Evolutionary conservation across 2,113 vertebrate genomes (phyloP).

Genomic region (Petrocephalus microphthalmus): DNA sequence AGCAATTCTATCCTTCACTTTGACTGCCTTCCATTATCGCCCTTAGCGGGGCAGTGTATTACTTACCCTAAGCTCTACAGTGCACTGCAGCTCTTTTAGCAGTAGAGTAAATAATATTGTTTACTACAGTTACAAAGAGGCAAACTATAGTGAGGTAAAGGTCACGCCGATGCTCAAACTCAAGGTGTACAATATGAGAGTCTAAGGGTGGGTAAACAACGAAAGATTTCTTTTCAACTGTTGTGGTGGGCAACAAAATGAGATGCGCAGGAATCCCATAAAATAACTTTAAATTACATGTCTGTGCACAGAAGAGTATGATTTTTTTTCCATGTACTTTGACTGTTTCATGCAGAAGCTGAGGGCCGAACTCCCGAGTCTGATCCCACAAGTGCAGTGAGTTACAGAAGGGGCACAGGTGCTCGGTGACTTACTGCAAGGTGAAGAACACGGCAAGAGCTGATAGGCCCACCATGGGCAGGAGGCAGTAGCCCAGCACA

Average conservation of each 20-base stretch:
- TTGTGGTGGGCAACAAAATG: too few species aligned
- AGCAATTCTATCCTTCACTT: background rate
- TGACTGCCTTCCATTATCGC: background rate
- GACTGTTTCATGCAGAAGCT: background rate
- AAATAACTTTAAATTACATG: background rate
- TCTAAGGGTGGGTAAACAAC: too few species aligned
- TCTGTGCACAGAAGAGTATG: background rate
- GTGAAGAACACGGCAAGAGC: constrained; percentile 58
- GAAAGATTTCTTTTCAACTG: too few species aligned
- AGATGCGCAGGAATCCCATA: too few species aligned
- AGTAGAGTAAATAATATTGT: background rate
- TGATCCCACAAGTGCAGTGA: background rate
- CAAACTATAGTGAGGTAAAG: background rate
- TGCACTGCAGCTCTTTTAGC: background rate
- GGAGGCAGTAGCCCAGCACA: constrained; percentile 68
- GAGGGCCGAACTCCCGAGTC: background rate
- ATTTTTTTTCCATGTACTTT: background rate
- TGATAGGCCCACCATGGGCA: constrained; percentile 70
- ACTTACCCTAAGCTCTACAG: background rate
- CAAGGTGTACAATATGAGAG: too few species aligned
- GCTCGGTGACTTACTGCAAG: constrained; percentile 60
- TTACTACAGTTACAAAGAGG: background rate
- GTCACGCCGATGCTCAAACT: too few species aligned
- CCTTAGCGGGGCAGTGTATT: background rate
- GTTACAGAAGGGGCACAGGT: background rate